Conservation (phyloP, 30 jellyfish, hydroid and myxozoan species). For the Mastigias papua region DNA sequence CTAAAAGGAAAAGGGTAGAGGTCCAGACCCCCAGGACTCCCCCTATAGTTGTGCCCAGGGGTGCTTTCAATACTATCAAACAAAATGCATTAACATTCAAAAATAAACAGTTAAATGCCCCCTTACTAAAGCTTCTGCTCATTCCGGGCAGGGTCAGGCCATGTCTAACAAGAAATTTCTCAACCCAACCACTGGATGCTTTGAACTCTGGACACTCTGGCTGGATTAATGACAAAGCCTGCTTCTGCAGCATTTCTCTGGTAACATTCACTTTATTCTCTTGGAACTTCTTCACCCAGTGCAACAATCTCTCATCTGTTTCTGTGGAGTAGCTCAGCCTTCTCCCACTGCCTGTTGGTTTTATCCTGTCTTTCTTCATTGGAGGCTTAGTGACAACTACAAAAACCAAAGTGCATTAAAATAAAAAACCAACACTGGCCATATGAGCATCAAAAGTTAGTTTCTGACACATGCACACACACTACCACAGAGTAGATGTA, state of each 20-base stretch:
- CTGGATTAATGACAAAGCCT: constrained; percentile 71
- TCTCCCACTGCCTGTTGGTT: constrained; percentile 79
- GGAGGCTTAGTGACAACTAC: constrained; percentile 9
- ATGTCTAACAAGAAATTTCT: constrained; percentile 80
- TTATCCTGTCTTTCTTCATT: constrained; percentile 39
- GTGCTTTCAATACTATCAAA: too few relatives aligned
- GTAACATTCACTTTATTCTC: constrained; percentile 60
- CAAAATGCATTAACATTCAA: too few relatives aligned
- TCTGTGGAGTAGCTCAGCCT: constrained; percentile 78
- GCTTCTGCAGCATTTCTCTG: constrained; percentile 80
- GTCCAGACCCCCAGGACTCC: too few relatives aligned
- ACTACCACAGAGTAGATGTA: too few relatives aligned
- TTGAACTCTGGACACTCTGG: constrained; percentile 85
- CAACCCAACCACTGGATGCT: constrained; percentile 93
- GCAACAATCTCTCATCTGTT: constrained; percentile 73
- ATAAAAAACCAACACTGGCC: not conserved
- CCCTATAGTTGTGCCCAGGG: too few relatives aligned
- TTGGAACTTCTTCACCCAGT: constrained; percentile 75
- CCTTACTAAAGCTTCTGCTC: constrained; percentile 52
- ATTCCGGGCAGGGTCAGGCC: constrained; percentile 71
- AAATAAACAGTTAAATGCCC: too few relatives aligned
- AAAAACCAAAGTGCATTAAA: not conserved
- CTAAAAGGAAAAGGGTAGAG: too few relatives aligned
- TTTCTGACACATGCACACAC: too few relatives aligned
- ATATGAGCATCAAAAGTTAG: not conserved